Conservation (phyloP, 2,797 vertebrate species). For the Hoplostethus atlanticus region DNA sequence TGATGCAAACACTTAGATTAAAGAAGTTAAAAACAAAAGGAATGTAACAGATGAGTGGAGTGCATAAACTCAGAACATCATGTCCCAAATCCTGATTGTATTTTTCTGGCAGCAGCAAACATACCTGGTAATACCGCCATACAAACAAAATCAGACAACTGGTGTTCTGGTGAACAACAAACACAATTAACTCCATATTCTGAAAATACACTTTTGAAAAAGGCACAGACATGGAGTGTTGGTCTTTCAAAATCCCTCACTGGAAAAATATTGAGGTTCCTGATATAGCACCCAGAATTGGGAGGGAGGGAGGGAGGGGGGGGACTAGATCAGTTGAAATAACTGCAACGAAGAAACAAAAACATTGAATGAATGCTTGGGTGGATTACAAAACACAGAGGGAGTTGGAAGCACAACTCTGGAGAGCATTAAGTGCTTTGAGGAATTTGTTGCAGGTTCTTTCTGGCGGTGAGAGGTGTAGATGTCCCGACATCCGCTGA, state of each 20-base stretch:
- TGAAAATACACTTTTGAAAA: constrained; percentile 72
- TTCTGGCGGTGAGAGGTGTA: constrained; percentile 37
- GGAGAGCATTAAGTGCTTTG: constrained; percentile 68
- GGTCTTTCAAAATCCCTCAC: constrained; percentile 73
- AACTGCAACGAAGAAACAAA: constrained; percentile 52
- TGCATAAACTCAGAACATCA: constrained; percentile 52
- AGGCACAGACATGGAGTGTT: constrained; percentile 85
- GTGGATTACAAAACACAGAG: constrained; percentile 69
- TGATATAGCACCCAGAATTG: constrained; percentile 82
- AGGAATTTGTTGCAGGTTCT: constrained; percentile 56
- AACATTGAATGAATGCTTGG: constrained; percentile 50
- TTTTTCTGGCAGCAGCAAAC: constrained; percentile 49
- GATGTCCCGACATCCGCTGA: constrained; percentile 29
- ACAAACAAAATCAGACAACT: constrained; percentile 22
- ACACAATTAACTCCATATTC: constrained; percentile 41
- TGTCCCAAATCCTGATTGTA: constrained; percentile 64
- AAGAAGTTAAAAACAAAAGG: constrained; percentile 52
- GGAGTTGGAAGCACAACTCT: constrained; percentile 59
- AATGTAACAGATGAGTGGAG: constrained; percentile 74
- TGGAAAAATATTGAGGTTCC: constrained; percentile 68
- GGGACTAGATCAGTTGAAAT: constrained; percentile 60
- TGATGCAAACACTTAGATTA: constrained; percentile 56
- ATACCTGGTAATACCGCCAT: constrained; percentile 30
- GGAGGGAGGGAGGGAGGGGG: constrained; percentile 49
- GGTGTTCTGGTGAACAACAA: constrained; percentile 47